A percentile compares a stretch with the other conserved stretches of the same genome.
Evolutionary conservation across 2,797 vertebrate species (phyloP).

Genomic region (Iguana delicatissima): DNA sequence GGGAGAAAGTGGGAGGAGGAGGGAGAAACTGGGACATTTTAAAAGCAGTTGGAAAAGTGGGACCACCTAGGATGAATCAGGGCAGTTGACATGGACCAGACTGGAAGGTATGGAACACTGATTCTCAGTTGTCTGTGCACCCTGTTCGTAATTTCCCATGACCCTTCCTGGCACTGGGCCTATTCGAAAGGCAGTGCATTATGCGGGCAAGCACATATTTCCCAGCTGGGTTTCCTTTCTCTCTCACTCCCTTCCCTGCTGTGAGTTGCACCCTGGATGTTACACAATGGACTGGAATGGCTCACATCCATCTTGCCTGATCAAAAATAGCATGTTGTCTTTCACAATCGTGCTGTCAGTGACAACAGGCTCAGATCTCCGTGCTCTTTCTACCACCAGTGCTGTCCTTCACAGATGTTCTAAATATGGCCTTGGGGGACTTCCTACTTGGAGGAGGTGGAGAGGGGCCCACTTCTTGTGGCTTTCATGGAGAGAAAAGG

Average conservation of each 20-base stretch:
- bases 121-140: background rate
- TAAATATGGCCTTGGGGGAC: background rate
- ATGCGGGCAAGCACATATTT: background rate
- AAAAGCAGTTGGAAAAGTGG: too few species aligned
- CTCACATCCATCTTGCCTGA: slow-evolving; percentile 22
- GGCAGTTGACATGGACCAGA: too few species aligned
- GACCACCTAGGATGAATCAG: too few species aligned
- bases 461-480: slow-evolving; percentile 40
- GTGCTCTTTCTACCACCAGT: background rate
- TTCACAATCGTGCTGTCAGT: slow-evolving; percentile 45
- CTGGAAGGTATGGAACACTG: background rate
- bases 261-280: background rate
- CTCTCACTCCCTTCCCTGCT: background rate
- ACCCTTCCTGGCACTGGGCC: background rate
- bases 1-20: too few species aligned
- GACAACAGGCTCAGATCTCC: background rate
- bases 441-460: background rate
- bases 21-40: too few species aligned
- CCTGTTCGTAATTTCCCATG: background rate
- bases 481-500: slow-evolving; percentile 41
- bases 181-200: background rate
- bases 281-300: slow-evolving; percentile 45
- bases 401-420: background rate
- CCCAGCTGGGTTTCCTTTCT: background rate
- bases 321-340: slow-evolving; percentile 46